Evolutionary conservation across 1,140 invertebrate genomes (phyloP), one percentile per base, ranked within the genome.

Genomic region (Oscheius sp.): DNA sequence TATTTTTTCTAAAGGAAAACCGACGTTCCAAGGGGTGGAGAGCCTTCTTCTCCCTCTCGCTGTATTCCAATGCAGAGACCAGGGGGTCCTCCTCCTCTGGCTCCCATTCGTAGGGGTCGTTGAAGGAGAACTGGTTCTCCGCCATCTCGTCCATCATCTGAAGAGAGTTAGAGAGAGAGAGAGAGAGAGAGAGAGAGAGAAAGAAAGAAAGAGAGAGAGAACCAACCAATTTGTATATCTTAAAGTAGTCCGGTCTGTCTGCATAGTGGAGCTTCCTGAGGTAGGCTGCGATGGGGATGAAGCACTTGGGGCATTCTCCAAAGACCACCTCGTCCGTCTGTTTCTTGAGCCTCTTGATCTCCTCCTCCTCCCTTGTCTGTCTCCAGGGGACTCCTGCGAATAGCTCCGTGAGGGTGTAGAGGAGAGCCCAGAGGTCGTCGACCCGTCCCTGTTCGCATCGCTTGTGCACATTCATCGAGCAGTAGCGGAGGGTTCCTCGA

Each of bases 351-450:
- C 69, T 31, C 3, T 31, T 31, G 3, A 77, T 38, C 49, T 35
- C 29, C 10, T 76, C 55, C 38, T 78, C 66, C 34, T 34, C 61
- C 28, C 31, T 59, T 15, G 42, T 59, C 15, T 76, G 3, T 68
- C 71, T 42, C 79, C 79, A 80, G 28, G 80, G 79, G 13, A 80
- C 45, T 2, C 78, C 79, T 15, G 68, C 74, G 32, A 65, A 59
- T 34, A 82, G 58, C 68, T 80, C 79, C 46, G 80, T 58, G 28
- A 80, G 68, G 65, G 76, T 76, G 76, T 82, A 82, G 31, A 80
- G 65, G 49, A 81, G 49, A 0, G 78, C 80, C 77, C 79, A 80
- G 0, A 80, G 55, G 52, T 80, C 79, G 55, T 80, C 79, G n/a
- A 77, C 70, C 28, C 80, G 75, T 18, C 80, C 80, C 55, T 80